phyloP scores from a whole-genome alignment of 2,888 invertebrate genomes.

The Pristionchus entomophagus region DNA sequence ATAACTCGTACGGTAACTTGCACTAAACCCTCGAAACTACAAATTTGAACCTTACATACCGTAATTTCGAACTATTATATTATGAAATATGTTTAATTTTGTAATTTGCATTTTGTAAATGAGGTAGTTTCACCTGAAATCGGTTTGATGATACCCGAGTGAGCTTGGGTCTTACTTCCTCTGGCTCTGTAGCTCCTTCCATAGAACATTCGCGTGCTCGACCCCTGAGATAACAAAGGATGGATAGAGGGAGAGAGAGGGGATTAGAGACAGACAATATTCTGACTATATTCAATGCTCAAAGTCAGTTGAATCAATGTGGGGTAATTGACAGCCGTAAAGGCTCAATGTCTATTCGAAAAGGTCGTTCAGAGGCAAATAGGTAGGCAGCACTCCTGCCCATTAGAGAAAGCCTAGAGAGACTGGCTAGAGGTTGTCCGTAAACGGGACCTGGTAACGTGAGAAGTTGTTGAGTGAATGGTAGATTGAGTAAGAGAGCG shows the following conservation, averaged over 20 bases:
- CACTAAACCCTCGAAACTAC: not conserved
- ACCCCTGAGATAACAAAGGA: constrained; percentile 6
- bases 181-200: not conserved
- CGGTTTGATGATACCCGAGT: constrained; percentile 41
- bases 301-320: not conserved
- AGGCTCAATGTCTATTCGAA: not conserved
- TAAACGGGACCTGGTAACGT: constrained; percentile 38
- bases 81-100: not conserved
- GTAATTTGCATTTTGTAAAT: no score
- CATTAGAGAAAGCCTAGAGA: not conserved
- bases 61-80: not conserved
- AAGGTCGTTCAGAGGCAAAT: not conserved
- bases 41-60: not conserved
- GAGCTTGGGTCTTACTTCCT: not conserved
- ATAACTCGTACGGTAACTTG: no score
- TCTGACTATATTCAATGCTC: not conserved
- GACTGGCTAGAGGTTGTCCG: not conserved
- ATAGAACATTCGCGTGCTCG: not conserved
- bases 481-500: constrained; percentile 12
- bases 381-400: not conserved
- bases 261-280: not conserved
- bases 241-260: not conserved
- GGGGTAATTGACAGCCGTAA: not conserved
- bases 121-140: constrained; percentile 14
- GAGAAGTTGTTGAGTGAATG: constrained; percentile 40